Conservation (phyloP, 1,140 invertebrate species). For the Micrasema minimum region DNA sequence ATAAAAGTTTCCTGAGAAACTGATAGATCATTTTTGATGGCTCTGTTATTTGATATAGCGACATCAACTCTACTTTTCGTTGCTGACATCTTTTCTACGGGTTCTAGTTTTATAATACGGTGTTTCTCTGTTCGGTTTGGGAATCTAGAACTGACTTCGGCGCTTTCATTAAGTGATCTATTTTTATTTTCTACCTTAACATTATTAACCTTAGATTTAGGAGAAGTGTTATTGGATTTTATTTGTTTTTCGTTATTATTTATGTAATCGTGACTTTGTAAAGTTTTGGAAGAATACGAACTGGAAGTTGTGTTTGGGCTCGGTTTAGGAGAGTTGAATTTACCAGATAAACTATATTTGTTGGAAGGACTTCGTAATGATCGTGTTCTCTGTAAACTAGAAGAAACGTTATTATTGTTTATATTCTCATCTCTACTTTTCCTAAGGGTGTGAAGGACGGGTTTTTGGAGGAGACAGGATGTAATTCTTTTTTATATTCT, state of each 20-base stretch:
- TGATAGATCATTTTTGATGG: slow-evolving; percentile 47
- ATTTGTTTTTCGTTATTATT: slow-evolving; percentile 29
- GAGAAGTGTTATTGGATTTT: slow-evolving; percentile 34
- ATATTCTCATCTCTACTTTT: slow-evolving; percentile 62
- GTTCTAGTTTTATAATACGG: slow-evolving; percentile 48
- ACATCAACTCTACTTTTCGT: slow-evolving; percentile 30
- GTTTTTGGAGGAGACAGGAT: slow-evolving; percentile 52
- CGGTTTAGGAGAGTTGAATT: slow-evolving; percentile 20
- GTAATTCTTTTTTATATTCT: slow-evolving; percentile 61
- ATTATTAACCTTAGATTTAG: slow-evolving; percentile 41
- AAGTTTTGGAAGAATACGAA: slow-evolving; percentile 21
- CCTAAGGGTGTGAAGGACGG: slow-evolving; percentile 54
- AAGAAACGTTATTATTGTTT: slow-evolving; percentile 16
- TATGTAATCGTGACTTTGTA: slow-evolving; percentile 34
- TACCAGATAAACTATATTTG: slow-evolving; percentile 29
- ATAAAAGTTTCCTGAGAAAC: slow-evolving; percentile 50
- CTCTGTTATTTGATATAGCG: slow-evolving; percentile 20
- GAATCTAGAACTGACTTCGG: slow-evolving; percentile 36
- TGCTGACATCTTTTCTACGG: slow-evolving; percentile 42
- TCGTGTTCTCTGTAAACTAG: slow-evolving; percentile 28
- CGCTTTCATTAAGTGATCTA: slow-evolving; percentile 17
- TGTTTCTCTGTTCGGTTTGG: slow-evolving; percentile 49
- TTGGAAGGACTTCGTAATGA: slow-evolving; percentile 35
- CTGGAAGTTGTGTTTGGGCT: slow-evolving; percentile 17
- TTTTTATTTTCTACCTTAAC: slow-evolving; percentile 30